phyloP scores from a whole-genome alignment of 2,797 vertebrate genomes.

The Allobates femoralis region DNA sequence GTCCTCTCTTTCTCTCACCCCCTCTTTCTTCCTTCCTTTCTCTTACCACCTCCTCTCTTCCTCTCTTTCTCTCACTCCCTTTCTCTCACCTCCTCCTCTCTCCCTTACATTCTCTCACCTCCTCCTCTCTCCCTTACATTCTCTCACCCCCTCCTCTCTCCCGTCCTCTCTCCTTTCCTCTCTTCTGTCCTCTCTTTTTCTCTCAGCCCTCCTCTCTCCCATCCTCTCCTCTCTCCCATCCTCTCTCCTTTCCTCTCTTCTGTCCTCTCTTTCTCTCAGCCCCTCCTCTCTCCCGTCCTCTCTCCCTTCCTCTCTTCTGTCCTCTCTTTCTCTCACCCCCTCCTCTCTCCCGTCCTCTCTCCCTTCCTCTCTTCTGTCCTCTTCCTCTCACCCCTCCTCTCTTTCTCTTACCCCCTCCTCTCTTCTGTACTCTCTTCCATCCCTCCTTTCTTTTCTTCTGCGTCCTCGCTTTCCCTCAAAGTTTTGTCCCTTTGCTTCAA shows the following conservation, averaged over 20 bases:
- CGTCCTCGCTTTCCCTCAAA: not conserved
- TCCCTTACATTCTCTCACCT: not conserved
- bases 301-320: not conserved
- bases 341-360: not conserved
- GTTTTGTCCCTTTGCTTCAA: conserved; percentile 15
- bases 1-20: no score
- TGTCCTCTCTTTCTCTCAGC: not conserved
- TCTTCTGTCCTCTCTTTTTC: not conserved
- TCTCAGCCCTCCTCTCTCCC: not conserved
- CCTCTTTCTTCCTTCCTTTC: not conserved
- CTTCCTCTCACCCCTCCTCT: not conserved
- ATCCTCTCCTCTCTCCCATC: not conserved
- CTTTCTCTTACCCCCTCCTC: not conserved
- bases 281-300: no score
- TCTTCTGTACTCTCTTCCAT: not conserved
- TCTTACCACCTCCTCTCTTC: not conserved
- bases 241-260: not conserved
- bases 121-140: no score
- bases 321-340: not conserved
- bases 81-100: not conserved
- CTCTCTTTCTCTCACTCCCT: no score
- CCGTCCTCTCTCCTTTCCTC: no score
- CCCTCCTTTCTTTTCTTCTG: no score
- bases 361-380: no score
- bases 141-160: not conserved